These are phyloP conservation scores for Noctilio leporinus DNA, from an alignment of 2,113 vertebrate genomes.

Conservation along the genomic window DNA sequence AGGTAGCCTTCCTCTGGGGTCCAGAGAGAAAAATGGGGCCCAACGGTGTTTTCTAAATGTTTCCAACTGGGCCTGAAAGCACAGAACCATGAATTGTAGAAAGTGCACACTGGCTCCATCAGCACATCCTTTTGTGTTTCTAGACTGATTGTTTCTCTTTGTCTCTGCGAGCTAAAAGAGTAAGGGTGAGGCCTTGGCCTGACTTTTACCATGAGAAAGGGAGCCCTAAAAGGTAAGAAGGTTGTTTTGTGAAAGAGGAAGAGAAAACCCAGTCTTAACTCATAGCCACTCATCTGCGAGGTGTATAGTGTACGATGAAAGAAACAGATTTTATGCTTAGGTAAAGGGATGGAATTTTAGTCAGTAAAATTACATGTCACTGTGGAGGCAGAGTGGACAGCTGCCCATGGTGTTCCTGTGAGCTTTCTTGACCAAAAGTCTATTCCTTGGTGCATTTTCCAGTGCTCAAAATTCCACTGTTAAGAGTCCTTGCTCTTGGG, in stretches of 20 bases:
- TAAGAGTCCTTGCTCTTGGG: not conserved
- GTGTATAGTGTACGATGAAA: not conserved
- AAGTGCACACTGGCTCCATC: conserved; percentile 19
- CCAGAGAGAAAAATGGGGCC: conserved; percentile 28
- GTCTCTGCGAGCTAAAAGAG: conserved; percentile 43
- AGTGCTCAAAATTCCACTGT: not conserved
- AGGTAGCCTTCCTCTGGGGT: conserved; percentile 47
- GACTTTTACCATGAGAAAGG: not conserved
- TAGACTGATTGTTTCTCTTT: conserved; percentile 48
- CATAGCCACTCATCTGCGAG: not conserved
- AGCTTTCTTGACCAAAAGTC: not conserved
- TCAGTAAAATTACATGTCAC: not conserved
- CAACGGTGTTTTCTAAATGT: conserved; percentile 35
- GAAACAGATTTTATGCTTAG: not conserved
- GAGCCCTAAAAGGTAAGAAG: conserved; percentile 12
- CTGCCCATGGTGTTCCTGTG: not conserved
- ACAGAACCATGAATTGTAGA: conserved; percentile 28
- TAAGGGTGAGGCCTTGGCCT: conserved; percentile 18
- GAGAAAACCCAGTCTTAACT: not conserved
- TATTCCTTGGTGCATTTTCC: not conserved
- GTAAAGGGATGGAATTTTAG: not conserved
- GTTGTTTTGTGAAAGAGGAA: not conserved
- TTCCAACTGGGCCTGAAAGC: conserved; percentile 35
- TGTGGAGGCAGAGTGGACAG: not conserved
- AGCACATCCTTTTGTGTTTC: conserved; percentile 46